A percentile compares a stretch with the other conserved stretches of the same genome.
Evolutionary conservation across 2,113 vertebrate species (phyloP).

Genomic region (Echinops telfairi): DNA sequence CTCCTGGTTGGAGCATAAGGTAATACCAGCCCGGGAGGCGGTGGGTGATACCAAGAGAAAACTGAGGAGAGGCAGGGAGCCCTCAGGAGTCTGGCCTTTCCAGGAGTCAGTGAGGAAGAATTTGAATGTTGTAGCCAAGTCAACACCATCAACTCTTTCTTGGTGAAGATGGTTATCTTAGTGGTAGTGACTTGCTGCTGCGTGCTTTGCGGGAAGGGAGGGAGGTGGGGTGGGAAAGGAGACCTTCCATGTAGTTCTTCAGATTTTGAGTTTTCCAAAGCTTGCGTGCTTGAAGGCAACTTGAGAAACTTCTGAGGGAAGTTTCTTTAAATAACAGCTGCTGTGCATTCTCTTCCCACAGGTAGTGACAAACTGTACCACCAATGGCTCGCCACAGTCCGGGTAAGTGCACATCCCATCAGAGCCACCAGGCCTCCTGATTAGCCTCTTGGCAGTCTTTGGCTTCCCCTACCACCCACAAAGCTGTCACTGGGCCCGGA

Average conservation of each 20-base stretch:
- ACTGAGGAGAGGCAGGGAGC: rapidly evolving
- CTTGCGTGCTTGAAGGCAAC: neutral
- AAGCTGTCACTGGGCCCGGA: neutral
- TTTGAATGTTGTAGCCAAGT: neutral
- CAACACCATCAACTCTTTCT: neutral
- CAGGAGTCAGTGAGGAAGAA: neutral
- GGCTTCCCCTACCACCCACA: neutral
- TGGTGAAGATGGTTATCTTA: neutral
- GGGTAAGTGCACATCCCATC: conserved; percentile 89
- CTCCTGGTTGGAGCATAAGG: neutral
- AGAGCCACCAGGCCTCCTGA: neutral
- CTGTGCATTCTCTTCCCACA: conserved; percentile 81
- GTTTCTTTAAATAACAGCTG: neutral
- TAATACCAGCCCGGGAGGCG: neutral
- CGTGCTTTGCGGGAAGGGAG: neutral
- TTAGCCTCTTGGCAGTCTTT: neutral
- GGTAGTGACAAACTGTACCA: conserved; percentile 97
- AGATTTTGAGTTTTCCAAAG: neutral
- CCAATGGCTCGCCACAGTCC: conserved; percentile 98
- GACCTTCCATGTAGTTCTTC: neutral
- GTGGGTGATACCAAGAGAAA: too few species aligned
- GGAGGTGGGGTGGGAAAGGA: neutral
- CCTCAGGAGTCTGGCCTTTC: neutral
- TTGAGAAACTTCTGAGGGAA: neutral
- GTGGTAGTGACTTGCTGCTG: neutral